A percentile compares a stretch with the other conserved stretches of the same genome.
These are phyloP conservation scores for Bombus huntii DNA, from an alignment of 1,140 invertebrate species.

Conservation along the genomic window DNA sequence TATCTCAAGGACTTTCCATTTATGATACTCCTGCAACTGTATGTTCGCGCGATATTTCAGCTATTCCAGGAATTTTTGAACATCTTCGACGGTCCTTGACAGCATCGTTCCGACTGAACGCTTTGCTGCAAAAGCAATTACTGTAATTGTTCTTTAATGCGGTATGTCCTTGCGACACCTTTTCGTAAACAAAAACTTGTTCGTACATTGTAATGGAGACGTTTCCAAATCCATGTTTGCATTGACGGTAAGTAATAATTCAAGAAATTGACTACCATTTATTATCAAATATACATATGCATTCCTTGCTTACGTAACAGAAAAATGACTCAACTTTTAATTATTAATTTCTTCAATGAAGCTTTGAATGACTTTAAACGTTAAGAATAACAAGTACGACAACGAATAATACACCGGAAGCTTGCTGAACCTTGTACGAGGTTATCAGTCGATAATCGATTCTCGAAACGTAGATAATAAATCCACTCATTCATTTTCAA, in stretches of 20 bases:
- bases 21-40: background rate
- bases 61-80: background rate
- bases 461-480: too few relatives aligned
- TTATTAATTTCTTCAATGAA: background rate
- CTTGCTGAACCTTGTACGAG: too few relatives aligned
- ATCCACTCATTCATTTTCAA: background rate
- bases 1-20: background rate
- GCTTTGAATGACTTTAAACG: background rate
- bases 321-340: background rate
- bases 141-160: background rate
- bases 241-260: background rate
- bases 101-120: background rate
- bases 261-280: background rate
- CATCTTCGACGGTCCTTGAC: background rate
- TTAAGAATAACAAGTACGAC: background rate
- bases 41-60: background rate
- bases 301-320: background rate
- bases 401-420: background rate
- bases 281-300: too few relatives aligned
- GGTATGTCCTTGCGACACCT: background rate
- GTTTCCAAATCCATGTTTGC: constrained; percentile 1
- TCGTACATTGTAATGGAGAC: background rate
- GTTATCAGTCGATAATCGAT: background rate
- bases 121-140: background rate
- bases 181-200: background rate